Percentiles rank a stretch among this genome's conserved stretches.
phyloP scores from a whole-genome alignment of 2,113 vertebrate genomes.

The Ptyas mucosa region DNA sequence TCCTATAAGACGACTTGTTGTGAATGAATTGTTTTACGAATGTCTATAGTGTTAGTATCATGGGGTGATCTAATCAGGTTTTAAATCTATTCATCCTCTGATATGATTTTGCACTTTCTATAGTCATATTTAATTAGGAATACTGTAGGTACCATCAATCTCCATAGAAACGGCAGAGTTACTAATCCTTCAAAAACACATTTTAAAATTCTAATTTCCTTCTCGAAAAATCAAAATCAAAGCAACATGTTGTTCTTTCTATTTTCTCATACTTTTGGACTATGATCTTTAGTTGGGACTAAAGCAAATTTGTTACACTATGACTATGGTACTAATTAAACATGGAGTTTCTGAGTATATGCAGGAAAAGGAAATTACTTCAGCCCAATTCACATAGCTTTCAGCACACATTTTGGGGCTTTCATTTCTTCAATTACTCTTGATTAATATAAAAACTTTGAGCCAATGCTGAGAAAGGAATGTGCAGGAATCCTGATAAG shows the following conservation, averaged over 20 bases:
- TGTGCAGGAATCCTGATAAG: background rate
- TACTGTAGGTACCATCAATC: background rate
- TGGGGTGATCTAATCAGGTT: background rate
- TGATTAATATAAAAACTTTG: background rate
- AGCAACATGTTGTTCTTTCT: background rate
- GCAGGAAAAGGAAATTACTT: background rate
- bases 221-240: background rate
- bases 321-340: background rate
- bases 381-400: background rate
- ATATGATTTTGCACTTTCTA: slow-evolving; percentile 1
- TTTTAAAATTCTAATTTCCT: background rate
- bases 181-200: background rate
- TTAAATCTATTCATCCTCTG: slow-evolving; percentile 4
- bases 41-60: slow-evolving; percentile 1
- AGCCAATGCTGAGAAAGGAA: background rate
- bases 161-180: fast-evolving
- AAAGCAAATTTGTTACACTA: background rate
- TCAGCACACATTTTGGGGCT: background rate
- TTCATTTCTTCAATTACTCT: background rate
- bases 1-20: background rate
- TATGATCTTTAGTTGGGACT: background rate
- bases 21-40: background rate
- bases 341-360: background rate
- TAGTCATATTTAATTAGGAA: slow-evolving; percentile 1
- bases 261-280: background rate